Percentiles rank a stretch among this genome's conserved stretches.
phyloP scores from a whole-genome alignment of 2,113 vertebrate species.

The Ptilonorhynchus violaceus region DNA sequence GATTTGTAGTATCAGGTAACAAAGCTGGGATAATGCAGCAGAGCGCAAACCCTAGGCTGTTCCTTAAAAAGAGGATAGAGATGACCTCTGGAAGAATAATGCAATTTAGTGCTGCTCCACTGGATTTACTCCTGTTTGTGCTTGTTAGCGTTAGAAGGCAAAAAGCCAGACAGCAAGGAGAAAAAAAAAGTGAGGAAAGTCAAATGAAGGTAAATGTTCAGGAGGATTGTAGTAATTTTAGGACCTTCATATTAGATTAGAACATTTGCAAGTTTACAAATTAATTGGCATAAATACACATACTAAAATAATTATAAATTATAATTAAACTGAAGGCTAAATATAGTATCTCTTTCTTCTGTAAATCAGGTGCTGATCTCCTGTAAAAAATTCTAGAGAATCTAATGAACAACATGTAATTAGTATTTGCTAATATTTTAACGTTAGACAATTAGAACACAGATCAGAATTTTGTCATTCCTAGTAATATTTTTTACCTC shows the following conservation, averaged over 20 bases:
- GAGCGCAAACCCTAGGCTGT: not conserved
- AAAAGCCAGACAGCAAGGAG: slow-evolving; percentile 11
- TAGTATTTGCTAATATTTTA: not conserved
- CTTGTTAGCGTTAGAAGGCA: not conserved
- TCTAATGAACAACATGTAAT: not conserved
- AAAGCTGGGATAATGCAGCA: slow-evolving; percentile 4
- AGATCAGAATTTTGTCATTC: not conserved
- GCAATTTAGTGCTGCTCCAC: not conserved
- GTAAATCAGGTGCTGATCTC: not conserved
- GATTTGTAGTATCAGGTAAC: not conserved
- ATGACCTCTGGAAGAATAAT: not conserved
- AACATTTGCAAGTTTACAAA: not conserved
- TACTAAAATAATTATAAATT: not conserved
- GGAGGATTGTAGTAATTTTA: not conserved
- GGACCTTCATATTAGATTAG: not conserved
- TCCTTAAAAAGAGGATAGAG: not conserved
- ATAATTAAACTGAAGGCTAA: not conserved
- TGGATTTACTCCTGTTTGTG: slow-evolving; percentile 16
- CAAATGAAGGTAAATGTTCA: not conserved
- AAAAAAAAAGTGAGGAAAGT: not conserved
- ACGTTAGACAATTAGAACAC: not conserved
- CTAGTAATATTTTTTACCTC: not conserved
- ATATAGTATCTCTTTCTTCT: not conserved
- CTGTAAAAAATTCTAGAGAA: not conserved
- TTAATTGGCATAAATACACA: not conserved